Percentiles rank a stretch among this genome's conserved stretches.
phyloP scores from a whole-genome alignment of 2,888 invertebrate genomes.

The Steinernema scapterisci region DNA sequence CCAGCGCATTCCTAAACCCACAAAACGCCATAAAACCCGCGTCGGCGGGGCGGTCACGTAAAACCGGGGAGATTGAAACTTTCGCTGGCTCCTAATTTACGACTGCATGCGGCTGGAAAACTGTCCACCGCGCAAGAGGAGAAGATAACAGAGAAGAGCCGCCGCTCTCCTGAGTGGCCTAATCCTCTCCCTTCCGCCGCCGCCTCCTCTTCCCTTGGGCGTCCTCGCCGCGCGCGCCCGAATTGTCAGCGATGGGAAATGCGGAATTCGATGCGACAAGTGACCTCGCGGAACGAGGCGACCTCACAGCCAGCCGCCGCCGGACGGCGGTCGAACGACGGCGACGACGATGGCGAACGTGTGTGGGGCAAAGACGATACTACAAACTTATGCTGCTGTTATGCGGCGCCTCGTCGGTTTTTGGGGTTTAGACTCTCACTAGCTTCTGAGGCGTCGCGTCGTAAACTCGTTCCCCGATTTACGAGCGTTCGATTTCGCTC shows the following conservation, averaged over 20 bases:
- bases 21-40: slow-evolving; percentile 26
- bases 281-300: slow-evolving; percentile 1
- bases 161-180: neutral
- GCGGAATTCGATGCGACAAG: slow-evolving; percentile 25
- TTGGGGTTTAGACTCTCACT: neutral
- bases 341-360: too few relatives aligned
- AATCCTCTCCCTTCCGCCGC: too few relatives aligned
- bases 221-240: neutral
- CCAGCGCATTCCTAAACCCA: neutral
- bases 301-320: neutral
- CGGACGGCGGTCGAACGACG: neutral
- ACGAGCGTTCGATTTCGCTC: neutral
- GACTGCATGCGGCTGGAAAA: neutral
- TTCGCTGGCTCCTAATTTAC: slow-evolving; percentile 30
- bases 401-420: too few relatives aligned
- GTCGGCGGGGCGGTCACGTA: too few relatives aligned
- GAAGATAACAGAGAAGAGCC: slow-evolving; percentile 9
- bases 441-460: neutral
- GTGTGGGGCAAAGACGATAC: too few relatives aligned
- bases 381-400: too few relatives aligned
- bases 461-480: slow-evolving; percentile 6
- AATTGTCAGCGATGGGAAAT: neutral
- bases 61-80: neutral
- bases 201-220: too few relatives aligned
- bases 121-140: neutral